A percentile compares a stretch with the other conserved stretches of the same genome.
Evolutionary conservation across 2,113 vertebrate genomes (phyloP).

Genomic region (Myiozetetes cayanensis): DNA sequence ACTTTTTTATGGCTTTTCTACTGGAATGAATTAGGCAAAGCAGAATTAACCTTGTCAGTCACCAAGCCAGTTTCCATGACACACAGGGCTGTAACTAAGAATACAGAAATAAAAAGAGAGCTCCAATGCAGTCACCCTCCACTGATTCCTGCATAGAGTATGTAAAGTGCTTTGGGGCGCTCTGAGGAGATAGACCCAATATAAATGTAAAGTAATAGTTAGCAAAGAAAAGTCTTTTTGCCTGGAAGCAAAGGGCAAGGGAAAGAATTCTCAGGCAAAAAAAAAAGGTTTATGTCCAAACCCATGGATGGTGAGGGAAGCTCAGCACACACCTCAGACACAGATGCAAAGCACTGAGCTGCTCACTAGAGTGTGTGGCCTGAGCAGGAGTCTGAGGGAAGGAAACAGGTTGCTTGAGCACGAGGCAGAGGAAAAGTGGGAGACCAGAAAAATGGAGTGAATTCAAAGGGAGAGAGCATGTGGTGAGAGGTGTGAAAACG

Average conservation of each 20-base stretch:
- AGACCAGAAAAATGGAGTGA: neutral
- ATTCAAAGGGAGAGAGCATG: neutral
- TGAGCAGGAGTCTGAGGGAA: neutral
- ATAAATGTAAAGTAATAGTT: conserved; percentile 28
- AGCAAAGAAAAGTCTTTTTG: neutral
- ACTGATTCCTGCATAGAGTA: neutral
- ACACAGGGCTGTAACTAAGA: conserved; percentile 11
- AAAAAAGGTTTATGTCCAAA: neutral
- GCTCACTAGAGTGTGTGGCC: neutral
- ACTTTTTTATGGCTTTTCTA: conserved; percentile 5
- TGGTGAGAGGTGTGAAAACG: neutral
- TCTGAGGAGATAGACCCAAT: neutral
- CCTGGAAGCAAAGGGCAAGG: neutral
- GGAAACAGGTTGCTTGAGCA: neutral
- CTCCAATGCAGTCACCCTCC: neutral
- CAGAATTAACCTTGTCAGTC: conserved; percentile 64
- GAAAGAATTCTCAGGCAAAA: neutral
- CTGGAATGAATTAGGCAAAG: conserved; percentile 50
- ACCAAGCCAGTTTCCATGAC: conserved; percentile 31
- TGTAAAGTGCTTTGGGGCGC: conserved; percentile 14
- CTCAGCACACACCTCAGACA: neutral
- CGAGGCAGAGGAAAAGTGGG: neutral
- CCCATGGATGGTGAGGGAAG: neutral
- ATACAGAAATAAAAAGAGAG: conserved; percentile 30
- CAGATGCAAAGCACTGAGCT: neutral